Evolutionary conservation across 1,140 invertebrate genomes (phyloP).

Genomic region (Drosophila busckii): DNA sequence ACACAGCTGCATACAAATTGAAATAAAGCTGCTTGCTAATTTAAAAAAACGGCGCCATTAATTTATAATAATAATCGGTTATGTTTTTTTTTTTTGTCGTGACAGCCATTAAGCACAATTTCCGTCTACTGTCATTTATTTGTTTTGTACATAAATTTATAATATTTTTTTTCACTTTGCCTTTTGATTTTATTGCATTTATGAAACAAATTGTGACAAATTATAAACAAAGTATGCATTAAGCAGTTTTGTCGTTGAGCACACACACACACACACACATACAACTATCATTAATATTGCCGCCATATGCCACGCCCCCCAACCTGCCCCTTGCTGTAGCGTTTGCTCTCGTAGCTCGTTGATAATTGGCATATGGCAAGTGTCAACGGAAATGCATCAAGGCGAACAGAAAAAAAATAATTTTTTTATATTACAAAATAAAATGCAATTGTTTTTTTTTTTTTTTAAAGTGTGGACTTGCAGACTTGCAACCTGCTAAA

Average conservation of each 20-base stretch:
- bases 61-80: not conserved
- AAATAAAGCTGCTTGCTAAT: slow-evolving; percentile 25
- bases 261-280: too few species aligned
- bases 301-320: slow-evolving; percentile 5
- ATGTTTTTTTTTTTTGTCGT: slow-evolving; percentile 4
- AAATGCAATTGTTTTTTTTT: slow-evolving; percentile 40
- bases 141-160: slow-evolving; percentile 42
- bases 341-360: too few species aligned
- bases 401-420: slow-evolving; percentile 13
- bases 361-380: slow-evolving; percentile 42
- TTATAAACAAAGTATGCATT: slow-evolving; percentile 11
- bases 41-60: slow-evolving; percentile 1
- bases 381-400: slow-evolving; percentile 30
- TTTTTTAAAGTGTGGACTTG: too few species aligned
- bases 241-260: too few species aligned
- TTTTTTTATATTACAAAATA: slow-evolving; percentile 13
- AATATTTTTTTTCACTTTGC: not conserved
- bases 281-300: slow-evolving; percentile 44
- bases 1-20: too few species aligned
- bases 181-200: not conserved
- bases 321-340: not conserved
- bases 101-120: slow-evolving; percentile 58
- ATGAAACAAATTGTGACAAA: slow-evolving; percentile 28
- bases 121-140: slow-evolving; percentile 43
- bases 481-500: slow-evolving; percentile 7